Percentiles rank a stretch among this genome's conserved stretches.
These are phyloP conservation scores for Pinna nobilis DNA, from an alignment of 1,140 invertebrate genomes.

Conservation along the genomic window DNA sequence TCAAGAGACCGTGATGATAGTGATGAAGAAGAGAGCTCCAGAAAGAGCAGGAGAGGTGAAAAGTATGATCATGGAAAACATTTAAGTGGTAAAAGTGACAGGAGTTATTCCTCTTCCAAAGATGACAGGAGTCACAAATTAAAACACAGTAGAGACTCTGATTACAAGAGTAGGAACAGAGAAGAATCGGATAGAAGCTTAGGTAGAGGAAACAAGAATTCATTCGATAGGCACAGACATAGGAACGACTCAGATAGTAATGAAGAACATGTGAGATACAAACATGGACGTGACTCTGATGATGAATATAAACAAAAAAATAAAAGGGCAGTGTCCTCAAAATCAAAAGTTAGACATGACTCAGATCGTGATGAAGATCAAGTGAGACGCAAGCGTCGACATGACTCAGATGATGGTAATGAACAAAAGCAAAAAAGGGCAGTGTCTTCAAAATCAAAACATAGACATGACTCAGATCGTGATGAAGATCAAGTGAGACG, in stretches of 20 bases:
- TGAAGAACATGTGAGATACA: not conserved
- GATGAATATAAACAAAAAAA: not conserved
- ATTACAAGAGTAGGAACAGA: not conserved
- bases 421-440: too few species aligned
- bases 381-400: not conserved
- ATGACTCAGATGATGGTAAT: not conserved
- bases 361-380: not conserved
- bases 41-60: not conserved
- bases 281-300: not conserved
- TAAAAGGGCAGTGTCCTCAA: not conserved
- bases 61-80: not conserved
- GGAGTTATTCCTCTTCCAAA: not conserved
- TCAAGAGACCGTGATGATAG: slow-evolving; percentile 15
- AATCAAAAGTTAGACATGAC: not conserved
- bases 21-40: not conserved
- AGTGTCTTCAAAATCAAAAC: too few species aligned
- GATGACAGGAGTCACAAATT: too few species aligned
- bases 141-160: not conserved
- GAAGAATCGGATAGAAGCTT: slow-evolving; percentile 3
- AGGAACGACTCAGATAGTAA: not conserved
- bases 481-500: not conserved
- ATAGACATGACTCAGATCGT: not conserved
- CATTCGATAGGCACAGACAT: not conserved
- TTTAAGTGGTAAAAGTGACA: not conserved
- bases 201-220: slow-evolving; percentile 1